Conservation (phyloP, 2,797 vertebrate species). For the Microtus obscurus region DNA sequence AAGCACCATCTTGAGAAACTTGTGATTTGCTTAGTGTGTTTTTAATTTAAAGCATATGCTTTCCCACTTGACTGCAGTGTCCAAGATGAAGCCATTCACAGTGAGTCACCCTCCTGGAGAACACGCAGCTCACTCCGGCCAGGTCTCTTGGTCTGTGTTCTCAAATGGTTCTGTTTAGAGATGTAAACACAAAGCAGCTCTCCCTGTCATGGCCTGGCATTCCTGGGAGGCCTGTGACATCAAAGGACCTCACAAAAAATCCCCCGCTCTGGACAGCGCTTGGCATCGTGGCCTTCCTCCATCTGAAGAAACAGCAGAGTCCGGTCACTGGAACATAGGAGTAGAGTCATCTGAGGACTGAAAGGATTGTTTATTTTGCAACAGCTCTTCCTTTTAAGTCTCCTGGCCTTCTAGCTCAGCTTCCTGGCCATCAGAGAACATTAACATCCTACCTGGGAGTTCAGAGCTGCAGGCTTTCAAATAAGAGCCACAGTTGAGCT, state of each 20-base stretch:
- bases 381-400: constrained; percentile 25
- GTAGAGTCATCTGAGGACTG: constrained; percentile 88
- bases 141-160: constrained; percentile 86
- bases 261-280: constrained; percentile 91
- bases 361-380: constrained; percentile 66
- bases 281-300: constrained; percentile 89
- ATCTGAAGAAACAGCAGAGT: constrained; percentile 93
- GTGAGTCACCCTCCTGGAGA: constrained; percentile 89
- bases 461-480: not conserved
- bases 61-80: constrained; percentile 87
- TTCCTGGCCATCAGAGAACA: constrained; percentile 45
- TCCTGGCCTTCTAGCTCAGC: not conserved
- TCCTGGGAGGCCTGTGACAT: constrained; percentile 95
- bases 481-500: not conserved
- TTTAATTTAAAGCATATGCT: constrained; percentile 92
- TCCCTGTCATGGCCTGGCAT: constrained; percentile 82
- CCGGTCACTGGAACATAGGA: constrained; percentile 88
- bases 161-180: constrained; percentile 90
- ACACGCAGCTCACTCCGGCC: constrained; percentile 88
- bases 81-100: constrained; percentile 88
- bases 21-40: constrained; percentile 88
- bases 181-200: constrained; percentile 87
- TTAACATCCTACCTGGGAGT: constrained; percentile 38
- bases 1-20: constrained; percentile 90
- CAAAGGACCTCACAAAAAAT: constrained; percentile 93